Percentiles rank a stretch among this genome's conserved stretches.
These are phyloP conservation scores for Ciona savignyi DNA, from an alignment of 23 tunicate genomes.

Conservation along the genomic window DNA sequence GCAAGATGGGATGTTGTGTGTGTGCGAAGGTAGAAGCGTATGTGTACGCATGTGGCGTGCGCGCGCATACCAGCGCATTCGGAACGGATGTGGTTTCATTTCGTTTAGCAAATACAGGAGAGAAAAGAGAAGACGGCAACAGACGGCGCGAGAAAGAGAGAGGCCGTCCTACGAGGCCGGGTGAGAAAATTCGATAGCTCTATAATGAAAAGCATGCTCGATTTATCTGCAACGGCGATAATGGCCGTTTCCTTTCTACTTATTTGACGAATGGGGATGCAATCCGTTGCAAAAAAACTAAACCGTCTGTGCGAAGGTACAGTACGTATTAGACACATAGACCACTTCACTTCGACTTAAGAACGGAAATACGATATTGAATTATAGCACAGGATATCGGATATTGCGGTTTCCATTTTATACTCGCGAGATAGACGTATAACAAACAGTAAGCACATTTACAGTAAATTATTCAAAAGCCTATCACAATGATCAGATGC, in stretches of 20 bases:
- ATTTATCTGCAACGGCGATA: not conserved
- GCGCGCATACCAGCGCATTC: conserved; percentile 30
- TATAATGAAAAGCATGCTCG: not conserved
- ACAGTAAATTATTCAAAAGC: no score
- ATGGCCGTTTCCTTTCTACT: not conserved
- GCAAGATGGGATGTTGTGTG: not conserved
- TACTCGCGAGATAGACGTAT: no score
- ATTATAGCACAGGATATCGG: no score
- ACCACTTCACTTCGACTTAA: no score
- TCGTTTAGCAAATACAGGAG: not conserved
- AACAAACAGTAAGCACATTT: no score
- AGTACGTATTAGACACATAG: no score
- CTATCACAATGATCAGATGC: no score
- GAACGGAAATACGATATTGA: no score
- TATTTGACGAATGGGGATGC: not conserved
- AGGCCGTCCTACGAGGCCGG: not conserved
- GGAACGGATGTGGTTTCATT: conserved; percentile 24
- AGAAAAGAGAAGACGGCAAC: conserved; percentile 1
- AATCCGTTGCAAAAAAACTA: no score
- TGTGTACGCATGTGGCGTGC: not conserved
- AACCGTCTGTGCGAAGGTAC: no score
- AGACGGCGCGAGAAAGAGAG: not conserved
- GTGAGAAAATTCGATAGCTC: not conserved
- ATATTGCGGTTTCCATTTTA: no score
- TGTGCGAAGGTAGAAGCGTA: not conserved